Conservation (phyloP, 2,888 invertebrate species). For the Ophion costatus region DNA sequence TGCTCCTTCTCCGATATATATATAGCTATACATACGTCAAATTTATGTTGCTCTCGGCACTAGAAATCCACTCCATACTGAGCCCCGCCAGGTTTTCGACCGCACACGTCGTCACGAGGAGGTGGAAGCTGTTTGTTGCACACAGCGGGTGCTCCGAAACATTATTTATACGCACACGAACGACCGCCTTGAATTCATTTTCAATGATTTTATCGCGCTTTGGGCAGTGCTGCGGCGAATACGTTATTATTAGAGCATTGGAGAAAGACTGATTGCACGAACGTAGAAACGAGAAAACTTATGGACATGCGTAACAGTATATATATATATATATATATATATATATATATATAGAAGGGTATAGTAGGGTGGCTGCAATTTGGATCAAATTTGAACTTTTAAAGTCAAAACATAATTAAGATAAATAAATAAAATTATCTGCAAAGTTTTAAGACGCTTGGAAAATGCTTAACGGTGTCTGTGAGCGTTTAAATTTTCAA, state of each 20-base stretch:
- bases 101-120: constrained; percentile 60
- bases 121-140: constrained; percentile 19
- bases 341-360: too few relatives aligned
- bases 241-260: constrained; percentile 65
- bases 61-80: constrained; percentile 13
- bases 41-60: constrained; percentile 59
- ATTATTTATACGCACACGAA: constrained; percentile 50
- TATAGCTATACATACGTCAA: constrained; percentile 35
- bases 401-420: too few relatives aligned
- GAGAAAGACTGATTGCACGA: constrained; percentile 58
- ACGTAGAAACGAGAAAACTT: neutral
- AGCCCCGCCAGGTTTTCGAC: constrained; percentile 36
- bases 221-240: constrained; percentile 48
- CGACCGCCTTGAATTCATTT: constrained; percentile 65
- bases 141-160: constrained; percentile 1
- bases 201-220: constrained; percentile 66
- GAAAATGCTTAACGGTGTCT: too few relatives aligned
- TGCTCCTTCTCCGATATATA: too few relatives aligned
- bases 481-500: too few relatives aligned
- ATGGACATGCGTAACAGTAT: neutral
- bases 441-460: too few relatives aligned
- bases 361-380: neutral
- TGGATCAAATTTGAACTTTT: too few relatives aligned
- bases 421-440: too few relatives aligned
- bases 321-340: too few relatives aligned